Evolutionary conservation across 2,113 vertebrate genomes (phyloP).

Genomic region (Hypocryptadius cinnamomeus): DNA sequence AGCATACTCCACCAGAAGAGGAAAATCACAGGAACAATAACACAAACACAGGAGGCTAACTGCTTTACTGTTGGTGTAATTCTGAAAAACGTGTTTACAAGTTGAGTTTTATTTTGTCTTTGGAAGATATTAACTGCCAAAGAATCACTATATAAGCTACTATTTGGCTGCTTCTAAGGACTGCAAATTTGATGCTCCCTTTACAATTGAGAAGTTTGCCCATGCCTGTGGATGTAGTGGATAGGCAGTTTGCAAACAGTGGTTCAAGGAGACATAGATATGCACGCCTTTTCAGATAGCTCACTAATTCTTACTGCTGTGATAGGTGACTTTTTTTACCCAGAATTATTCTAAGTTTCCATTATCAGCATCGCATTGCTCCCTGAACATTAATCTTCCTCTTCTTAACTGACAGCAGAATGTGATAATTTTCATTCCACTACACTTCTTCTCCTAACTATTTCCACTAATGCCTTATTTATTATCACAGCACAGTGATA

Average conservation of each 20-base stretch:
- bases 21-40: constrained; percentile 21
- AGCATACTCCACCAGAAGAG: not conserved
- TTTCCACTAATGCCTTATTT: constrained; percentile 23
- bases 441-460: constrained; percentile 4
- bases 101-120: not conserved
- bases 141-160: not conserved
- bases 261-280: constrained; percentile 47
- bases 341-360: constrained; percentile 51
- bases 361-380: constrained; percentile 34
- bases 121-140: constrained; percentile 2
- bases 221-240: not conserved
- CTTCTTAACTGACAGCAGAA: constrained; percentile 45
- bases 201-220: not conserved
- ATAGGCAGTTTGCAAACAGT: not conserved
- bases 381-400: constrained; percentile 52
- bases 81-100: constrained; percentile 25
- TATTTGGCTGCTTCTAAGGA: not conserved
- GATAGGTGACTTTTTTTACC: not conserved
- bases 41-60: not conserved
- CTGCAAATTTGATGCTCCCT: not conserved
- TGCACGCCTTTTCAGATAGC: not conserved
- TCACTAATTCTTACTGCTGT: constrained; percentile 40
- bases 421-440: constrained; percentile 52
- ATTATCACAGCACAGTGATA: constrained; percentile 1
- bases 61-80: constrained; percentile 1